Base-by-base conservation (phyloP, 2,113 vertebrate genomes). In the Nesospiza acunhae region DNA sequence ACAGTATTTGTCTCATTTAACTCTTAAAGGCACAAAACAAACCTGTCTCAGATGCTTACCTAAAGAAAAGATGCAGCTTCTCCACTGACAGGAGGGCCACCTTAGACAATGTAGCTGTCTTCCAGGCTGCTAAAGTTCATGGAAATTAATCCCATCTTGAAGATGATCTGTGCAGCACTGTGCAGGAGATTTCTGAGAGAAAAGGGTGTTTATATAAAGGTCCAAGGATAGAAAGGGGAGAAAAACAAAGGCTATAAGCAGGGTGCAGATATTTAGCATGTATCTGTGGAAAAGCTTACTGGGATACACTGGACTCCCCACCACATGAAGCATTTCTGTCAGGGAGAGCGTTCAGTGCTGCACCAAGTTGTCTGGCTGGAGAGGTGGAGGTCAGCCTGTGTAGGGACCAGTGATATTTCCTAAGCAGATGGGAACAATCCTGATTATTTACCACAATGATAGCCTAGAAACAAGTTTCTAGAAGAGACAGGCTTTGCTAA, bases 271-370 rank as follows among this genome's bases (percentile, higher is more conserved):
- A 89, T 52, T 76, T 24, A 82, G 5, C 16, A 46, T 13, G 7
- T 42, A 67, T 49, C 27, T 80, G 6, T 77, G 42, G 35, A 77
- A 78, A 78, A 69, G 13, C 72, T 86, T 84, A 93, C 55, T 1
- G 0, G 35, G 41, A 68, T 20, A 68, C 47, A 22, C 17, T 53
- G 72, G 46, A 70, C 46, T 93, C 44, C 10, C 39, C 4, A 3
- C 23, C 75, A 69, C 35, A 68, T 7, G 52, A 77, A 70, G 67
- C 3, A 2, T 23, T 79, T 80, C 11, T 3, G 27, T 47, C 39
- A 66, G 39, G 17, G 15, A 55, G n/a, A 39, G 44, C 0, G 0
- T 18, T 83, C 0, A 1, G 28, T 88, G 72, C 44, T 30, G 24
- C 44, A 55, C 20, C 92, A 94, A 21, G 13, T 44, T 76, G 52